phyloP scores from a whole-genome alignment of 2,888 invertebrate species.

The Selenia dentaria region DNA sequence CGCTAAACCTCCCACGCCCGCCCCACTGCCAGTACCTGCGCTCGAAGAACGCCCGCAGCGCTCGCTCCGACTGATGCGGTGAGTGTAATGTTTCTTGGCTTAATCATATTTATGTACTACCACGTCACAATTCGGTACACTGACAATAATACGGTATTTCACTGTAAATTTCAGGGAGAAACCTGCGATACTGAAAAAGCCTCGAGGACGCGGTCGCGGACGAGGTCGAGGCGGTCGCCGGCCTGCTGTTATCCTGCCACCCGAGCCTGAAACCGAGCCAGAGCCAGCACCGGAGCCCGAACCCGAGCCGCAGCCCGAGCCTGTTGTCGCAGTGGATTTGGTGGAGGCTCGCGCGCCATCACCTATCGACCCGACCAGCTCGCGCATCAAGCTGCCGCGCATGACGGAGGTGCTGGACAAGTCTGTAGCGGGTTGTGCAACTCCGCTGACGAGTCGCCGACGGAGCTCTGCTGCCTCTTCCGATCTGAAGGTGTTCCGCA shows the following conservation, averaged over 20 bases:
- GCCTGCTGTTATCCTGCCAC: conserved; percentile 31
- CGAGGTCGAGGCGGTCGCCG: conserved; percentile 65
- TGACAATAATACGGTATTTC: no score
- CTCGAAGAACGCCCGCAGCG: conserved; percentile 77
- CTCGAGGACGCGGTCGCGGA: conserved; percentile 60
- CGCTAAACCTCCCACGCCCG: conserved; percentile 39
- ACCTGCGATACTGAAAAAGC: conserved; percentile 64
- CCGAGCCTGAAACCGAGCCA: conserved; percentile 28
- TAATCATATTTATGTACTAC: no score
- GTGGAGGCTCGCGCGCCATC: conserved; percentile 22
- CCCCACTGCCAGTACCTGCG: conserved; percentile 64
- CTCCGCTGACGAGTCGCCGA: conserved; percentile 64
- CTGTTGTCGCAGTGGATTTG: conserved; percentile 33
- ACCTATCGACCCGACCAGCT: conserved; percentile 71
- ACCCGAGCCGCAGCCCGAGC: conserved; percentile 20
- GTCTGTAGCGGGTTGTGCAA: conserved; percentile 58
- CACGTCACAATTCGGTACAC: no score
- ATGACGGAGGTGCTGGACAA: conserved; percentile 78
- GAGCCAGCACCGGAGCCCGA: conserved; percentile 23
- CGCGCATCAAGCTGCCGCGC: conserved; percentile 74
- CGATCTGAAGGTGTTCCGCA: conserved; percentile 49
- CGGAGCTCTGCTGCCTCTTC: conserved; percentile 50
- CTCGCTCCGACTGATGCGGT: conserved; percentile 75
- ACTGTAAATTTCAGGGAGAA: conserved; percentile 60
- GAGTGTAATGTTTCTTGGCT: conserved; percentile 28